phyloP scores from a whole-genome alignment of 2,113 vertebrate genomes.

The Gobius niger region DNA sequence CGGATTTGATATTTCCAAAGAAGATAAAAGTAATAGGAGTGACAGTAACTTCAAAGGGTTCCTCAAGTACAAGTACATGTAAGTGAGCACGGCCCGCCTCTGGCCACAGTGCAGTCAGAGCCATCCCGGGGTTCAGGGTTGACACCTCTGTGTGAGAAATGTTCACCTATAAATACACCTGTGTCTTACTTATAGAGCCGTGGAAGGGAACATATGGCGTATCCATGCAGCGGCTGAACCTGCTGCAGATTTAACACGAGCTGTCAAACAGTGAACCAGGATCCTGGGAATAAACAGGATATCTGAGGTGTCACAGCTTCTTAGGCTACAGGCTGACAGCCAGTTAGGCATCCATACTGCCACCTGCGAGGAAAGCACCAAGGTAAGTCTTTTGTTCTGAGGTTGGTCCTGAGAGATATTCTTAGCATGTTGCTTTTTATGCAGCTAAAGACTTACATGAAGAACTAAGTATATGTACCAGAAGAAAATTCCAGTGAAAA shows the following conservation, averaged over 20 bases:
- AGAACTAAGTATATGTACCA: neutral
- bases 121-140: neutral
- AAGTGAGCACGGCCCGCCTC: neutral
- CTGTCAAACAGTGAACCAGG: neutral
- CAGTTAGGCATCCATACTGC: neutral
- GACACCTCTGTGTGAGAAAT: neutral
- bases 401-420: neutral
- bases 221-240: conserved; percentile 11
- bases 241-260: conserved; percentile 26
- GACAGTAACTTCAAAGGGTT: too few species aligned
- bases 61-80: too few species aligned
- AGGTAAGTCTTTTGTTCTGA: neutral
- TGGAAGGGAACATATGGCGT: neutral
- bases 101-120: neutral
- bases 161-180: neutral
- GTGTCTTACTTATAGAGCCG: neutral
- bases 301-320: conserved; percentile 5
- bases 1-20: too few species aligned
- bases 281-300: conserved; percentile 9
- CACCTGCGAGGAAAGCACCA: neutral
- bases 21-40: too few species aligned
- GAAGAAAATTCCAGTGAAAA: too few species aligned
- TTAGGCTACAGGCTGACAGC: conserved; percentile 3
- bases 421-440: neutral
- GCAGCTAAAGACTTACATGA: neutral